Conservation (phyloP, 2,797 vertebrate species). For the Chaetodon trifasciatus region DNA sequence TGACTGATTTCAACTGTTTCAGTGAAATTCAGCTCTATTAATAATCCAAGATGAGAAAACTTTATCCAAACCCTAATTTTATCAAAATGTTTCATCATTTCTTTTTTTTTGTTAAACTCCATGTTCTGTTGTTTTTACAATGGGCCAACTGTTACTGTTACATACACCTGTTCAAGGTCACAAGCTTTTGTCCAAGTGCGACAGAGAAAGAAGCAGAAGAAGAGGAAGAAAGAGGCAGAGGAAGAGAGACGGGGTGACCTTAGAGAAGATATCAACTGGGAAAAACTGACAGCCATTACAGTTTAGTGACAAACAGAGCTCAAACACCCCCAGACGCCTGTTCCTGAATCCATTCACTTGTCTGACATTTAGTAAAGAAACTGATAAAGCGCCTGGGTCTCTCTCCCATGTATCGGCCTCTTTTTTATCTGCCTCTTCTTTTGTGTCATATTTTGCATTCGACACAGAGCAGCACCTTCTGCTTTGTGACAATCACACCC, state of each 20-base stretch:
- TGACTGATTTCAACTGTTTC: conserved; percentile 23
- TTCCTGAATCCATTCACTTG: neutral
- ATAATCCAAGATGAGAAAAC: neutral
- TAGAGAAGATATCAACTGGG: neutral
- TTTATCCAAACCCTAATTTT: neutral
- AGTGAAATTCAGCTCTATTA: neutral
- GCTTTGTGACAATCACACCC: neutral
- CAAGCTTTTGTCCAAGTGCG: neutral
- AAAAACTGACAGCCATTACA: neutral
- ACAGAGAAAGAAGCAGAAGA: conserved; percentile 11
- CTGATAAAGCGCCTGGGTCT: accelerated
- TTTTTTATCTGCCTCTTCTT: neutral
- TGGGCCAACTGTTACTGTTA: neutral
- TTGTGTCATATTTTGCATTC: conserved; percentile 13
- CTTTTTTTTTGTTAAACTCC: too few relatives aligned
- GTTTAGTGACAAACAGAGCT: neutral
- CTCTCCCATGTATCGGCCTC: neutral
- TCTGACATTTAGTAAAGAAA: neutral
- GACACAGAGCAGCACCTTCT: neutral
- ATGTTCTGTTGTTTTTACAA: neutral
- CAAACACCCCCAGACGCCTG: neutral
- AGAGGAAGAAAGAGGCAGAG: neutral
- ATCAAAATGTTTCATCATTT: neutral
- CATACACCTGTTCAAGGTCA: neutral
- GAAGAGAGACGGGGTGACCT: neutral